phyloP scores from a whole-genome alignment of 2,797 vertebrate genomes.

The Brachyrhaphis roseni region DNA sequence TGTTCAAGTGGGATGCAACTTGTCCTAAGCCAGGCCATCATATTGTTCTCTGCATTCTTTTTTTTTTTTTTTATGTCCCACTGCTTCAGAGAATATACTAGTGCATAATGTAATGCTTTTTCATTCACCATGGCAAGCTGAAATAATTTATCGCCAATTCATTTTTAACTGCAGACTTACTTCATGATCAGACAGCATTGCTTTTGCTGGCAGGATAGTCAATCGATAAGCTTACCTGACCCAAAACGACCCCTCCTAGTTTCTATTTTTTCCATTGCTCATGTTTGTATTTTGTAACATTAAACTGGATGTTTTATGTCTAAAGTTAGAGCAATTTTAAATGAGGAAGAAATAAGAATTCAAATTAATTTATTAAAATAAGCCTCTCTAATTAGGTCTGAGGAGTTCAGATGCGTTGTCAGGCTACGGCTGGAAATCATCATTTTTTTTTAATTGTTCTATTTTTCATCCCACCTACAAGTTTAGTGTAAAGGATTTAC shows the following conservation, averaged over 20 bases:
- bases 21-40: background rate
- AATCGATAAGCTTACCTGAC: background rate
- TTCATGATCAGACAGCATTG: background rate
- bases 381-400: background rate
- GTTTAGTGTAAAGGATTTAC: conserved; percentile 6
- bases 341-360: background rate
- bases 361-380: background rate
- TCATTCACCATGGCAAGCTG: background rate
- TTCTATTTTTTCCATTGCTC: background rate
- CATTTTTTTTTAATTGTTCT: background rate
- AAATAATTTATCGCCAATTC: background rate
- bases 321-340: background rate
- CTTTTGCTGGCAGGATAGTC: background rate
- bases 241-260: background rate
- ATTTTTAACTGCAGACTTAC: background rate
- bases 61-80: background rate
- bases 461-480: background rate
- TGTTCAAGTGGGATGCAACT: background rate
- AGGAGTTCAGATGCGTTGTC: background rate
- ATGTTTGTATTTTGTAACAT: background rate
- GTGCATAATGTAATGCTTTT: background rate
- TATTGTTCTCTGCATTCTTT: background rate
- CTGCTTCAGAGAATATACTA: background rate
- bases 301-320: background rate
- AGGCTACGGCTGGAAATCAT: background rate